phyloP scores from a whole-genome alignment of 1,140 invertebrate genomes.

The Trypoxylus dichotomus region DNA sequence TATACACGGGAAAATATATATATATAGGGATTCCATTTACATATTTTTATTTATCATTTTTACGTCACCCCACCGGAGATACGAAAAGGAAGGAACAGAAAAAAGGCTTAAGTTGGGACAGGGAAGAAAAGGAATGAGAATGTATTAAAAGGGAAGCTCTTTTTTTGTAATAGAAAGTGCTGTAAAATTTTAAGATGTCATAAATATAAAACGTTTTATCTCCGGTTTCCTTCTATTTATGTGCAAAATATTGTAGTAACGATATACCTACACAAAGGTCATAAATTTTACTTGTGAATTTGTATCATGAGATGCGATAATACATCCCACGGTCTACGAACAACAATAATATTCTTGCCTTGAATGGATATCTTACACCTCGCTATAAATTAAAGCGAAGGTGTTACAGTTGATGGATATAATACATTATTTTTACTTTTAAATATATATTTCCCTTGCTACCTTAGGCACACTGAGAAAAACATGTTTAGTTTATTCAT shows the following conservation, averaged over 20 bases:
- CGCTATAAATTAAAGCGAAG: not conserved
- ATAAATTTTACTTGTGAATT: constrained; percentile 10
- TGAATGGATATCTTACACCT: not conserved
- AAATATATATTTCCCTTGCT: not conserved
- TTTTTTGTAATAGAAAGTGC: not conserved
- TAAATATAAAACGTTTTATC: constrained; percentile 15
- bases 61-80: not conserved
- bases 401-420: not conserved
- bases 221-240: not conserved
- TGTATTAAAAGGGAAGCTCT: not conserved
- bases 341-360: not conserved
- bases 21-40: not conserved
- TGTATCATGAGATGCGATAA: constrained; percentile 6
- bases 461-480: not conserved
- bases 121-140: not conserved
- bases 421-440: not conserved
- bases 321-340: not conserved
- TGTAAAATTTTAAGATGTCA: constrained; percentile 7
- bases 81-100: not conserved
- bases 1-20: not conserved
- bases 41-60: constrained; percentile 21
- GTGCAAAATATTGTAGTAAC: not conserved
- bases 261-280: not conserved
- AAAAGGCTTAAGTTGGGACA: not conserved
- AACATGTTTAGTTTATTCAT: not conserved